Base-by-base conservation (phyloP, 2,797 vertebrate genomes). In the Syngnathus rostellatus region DNA sequence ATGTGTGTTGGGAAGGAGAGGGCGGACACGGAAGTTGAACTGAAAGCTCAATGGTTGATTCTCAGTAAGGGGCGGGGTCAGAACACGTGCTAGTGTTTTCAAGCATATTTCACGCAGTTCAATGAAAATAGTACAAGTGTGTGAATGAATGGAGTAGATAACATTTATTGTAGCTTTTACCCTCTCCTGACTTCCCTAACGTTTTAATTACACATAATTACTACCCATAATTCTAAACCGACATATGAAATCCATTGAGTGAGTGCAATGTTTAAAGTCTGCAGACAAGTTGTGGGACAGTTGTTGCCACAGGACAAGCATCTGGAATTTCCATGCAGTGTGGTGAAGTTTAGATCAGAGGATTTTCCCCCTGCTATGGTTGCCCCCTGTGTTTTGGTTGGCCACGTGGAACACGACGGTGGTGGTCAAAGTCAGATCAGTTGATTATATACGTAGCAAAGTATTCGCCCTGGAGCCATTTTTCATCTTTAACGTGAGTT, bases 401-500 rank as follows among this genome's bases (percentile, higher is more conserved):
- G 86, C 77, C 51, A 64, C 67, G 68, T 68, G 62, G 39, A 68
- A 74, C 70, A 71, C 79, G 68, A 77, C 75, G 63, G 81, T 48
- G 63, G 81, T 51, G 79, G 84, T 84, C 71, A 77, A 75, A 87
- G 77, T 72, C 80, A 68, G 77, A 84, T 83, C 81, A 75, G 83
- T 72, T 87, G 84, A 87, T 87, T 87, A 88, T 72, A 81, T 77
- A 81, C 79, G 84, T 68, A 78, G 77, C 8, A 37, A 82, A 70
- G 77, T 67, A 70, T 75, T 68, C 71, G 14, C 77, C 71, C 82
- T 87, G 82, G 82, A 83, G 76, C 76, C 83, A 87, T 86, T 82
- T 83, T 75, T 79, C 71, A 81, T 82, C 74, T 85, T 81, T 82
- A 83, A 83, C 72, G 84, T 68, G 70, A 76, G 68, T 67, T 65